Percentiles rank a stretch among this genome's conserved stretches.
Conservation (phyloP, 2,797 vertebrate genomes). For the Hippoglossus hippoglossus region DNA sequence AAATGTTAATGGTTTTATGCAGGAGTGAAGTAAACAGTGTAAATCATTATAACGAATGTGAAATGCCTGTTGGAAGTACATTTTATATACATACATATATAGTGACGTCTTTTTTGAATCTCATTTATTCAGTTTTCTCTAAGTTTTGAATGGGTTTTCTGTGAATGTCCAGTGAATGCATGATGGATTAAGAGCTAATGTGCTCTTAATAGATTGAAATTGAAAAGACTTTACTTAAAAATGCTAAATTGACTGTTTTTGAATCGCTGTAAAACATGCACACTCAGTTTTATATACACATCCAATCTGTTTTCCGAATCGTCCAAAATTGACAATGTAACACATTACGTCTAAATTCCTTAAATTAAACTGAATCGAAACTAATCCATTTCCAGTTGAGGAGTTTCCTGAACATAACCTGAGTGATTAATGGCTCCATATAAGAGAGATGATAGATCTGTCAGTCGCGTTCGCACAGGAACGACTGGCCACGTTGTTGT, state of each 20-base stretch:
- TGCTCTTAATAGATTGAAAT: background rate
- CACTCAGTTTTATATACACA: too few relatives aligned
- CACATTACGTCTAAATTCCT: too few relatives aligned
- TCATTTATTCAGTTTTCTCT: too few relatives aligned
- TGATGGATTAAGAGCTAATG: constrained; percentile 18
- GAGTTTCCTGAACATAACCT: constrained; percentile 38
- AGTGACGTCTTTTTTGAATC: too few relatives aligned
- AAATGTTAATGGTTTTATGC: constrained; percentile 3
- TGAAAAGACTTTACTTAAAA: too few relatives aligned
- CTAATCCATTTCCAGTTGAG: constrained; percentile 51
- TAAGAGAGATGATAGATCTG: constrained; percentile 53
- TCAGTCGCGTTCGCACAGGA: constrained; percentile 37
- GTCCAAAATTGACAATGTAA: too few relatives aligned
- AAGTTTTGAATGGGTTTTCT: background rate
- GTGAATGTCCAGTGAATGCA: constrained; percentile 15
- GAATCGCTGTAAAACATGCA: background rate
- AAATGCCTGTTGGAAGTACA: background rate
- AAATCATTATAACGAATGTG: background rate
- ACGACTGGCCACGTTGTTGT: constrained; percentile 53
- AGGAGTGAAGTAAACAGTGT: constrained; percentile 6
- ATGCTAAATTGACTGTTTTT: too few relatives aligned
- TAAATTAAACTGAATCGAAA: constrained; percentile 12
- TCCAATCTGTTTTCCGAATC: background rate
- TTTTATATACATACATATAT: too few relatives aligned
- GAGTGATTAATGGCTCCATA: constrained; percentile 62